phyloP scores from a whole-genome alignment of 2,888 invertebrate species.

The Petrolisthes cinctipes region DNA sequence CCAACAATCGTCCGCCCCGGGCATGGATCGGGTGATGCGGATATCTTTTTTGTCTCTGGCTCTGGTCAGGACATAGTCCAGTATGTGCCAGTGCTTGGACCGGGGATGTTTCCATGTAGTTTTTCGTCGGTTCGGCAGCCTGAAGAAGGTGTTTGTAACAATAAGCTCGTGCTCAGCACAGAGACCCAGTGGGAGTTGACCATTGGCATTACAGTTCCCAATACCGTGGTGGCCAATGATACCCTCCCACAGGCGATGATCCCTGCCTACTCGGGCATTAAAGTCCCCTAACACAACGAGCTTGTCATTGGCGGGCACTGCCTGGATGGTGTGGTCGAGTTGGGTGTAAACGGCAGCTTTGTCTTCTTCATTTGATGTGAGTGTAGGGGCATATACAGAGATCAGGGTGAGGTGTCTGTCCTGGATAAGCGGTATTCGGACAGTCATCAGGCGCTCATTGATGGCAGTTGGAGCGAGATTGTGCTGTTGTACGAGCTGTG shows the following conservation, averaged over 20 bases:
- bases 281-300: slow-evolving; percentile 2
- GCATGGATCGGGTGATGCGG: too few species aligned
- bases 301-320: not conserved
- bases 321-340: too few species aligned
- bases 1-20: not conserved
- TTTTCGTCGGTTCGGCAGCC: not conserved
- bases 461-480: slow-evolving; percentile 8
- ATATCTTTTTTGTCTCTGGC: too few species aligned
- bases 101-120: slow-evolving; percentile 14
- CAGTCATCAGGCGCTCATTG: slow-evolving; percentile 6
- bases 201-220: slow-evolving; percentile 19
- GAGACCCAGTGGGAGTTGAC: slow-evolving; percentile 1
- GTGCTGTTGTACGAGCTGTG: slow-evolving; percentile 17
- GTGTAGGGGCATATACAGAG: too few species aligned
- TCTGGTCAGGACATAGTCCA: too few species aligned
- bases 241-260: too few species aligned
- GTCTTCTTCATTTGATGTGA: not conserved
- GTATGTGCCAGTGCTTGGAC: not conserved
- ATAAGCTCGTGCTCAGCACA: slow-evolving; percentile 3
- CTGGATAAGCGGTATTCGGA: not conserved
- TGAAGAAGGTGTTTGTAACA: not conserved
- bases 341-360: too few species aligned
- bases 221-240: slow-evolving; percentile 9
- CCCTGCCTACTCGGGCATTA: not conserved
- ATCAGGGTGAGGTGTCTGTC: not conserved